phyloP scores from a whole-genome alignment of 2,888 invertebrate genomes.

The Diaprepes abbreviatus region DNA sequence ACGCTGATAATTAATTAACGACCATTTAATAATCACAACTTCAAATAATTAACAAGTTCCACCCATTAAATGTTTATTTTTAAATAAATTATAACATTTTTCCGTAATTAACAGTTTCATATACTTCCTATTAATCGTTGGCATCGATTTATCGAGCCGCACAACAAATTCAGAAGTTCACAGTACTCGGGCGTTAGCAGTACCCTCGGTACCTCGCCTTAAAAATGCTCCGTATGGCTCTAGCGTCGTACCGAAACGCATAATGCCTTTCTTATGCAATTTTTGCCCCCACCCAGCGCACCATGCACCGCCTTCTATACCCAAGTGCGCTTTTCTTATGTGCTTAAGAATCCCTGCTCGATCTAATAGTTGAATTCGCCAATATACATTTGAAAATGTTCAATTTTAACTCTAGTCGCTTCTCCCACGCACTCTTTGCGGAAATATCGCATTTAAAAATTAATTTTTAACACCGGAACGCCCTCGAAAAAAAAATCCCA shows the following conservation, averaged over 20 bases:
- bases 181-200: conserved; percentile 14
- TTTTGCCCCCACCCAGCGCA: conserved; percentile 36
- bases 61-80: neutral
- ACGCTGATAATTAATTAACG: too few relatives aligned
- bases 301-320: conserved; percentile 47
- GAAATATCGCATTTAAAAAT: conserved; percentile 15
- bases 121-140: neutral
- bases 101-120: neutral
- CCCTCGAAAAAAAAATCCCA: conserved; percentile 17
- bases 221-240: conserved; percentile 30
- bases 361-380: conserved; percentile 51
- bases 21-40: too few relatives aligned
- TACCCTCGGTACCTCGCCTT: conserved; percentile 11
- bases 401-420: conserved; percentile 44
- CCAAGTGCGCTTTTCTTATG: conserved; percentile 59
- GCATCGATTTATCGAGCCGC: neutral
- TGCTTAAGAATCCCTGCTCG: conserved; percentile 66
- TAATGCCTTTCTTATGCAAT: conserved; percentile 53
- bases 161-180: neutral
- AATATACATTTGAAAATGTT: conserved; percentile 50
- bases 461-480: conserved; percentile 6
- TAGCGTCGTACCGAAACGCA: conserved; percentile 49
- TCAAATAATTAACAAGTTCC: too few relatives aligned
- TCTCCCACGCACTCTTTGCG: conserved; percentile 45
- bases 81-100: neutral